Evolutionary conservation across 2,888 invertebrate genomes (phyloP), one percentile per base, ranked within the genome.

Genomic region (Aplocera efformata): DNA sequence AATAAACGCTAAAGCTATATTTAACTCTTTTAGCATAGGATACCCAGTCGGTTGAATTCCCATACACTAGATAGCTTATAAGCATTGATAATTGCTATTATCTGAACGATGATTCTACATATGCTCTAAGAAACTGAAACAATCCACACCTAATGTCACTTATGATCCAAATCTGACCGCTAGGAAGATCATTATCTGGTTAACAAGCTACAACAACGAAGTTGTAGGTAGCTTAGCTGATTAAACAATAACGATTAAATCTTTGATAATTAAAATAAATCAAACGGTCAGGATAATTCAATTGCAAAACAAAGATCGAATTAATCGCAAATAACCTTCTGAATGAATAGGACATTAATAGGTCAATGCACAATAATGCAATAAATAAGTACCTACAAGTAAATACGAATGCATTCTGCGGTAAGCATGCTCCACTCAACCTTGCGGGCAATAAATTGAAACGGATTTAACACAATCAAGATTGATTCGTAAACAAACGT

Each of bases 401-500:
- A 39, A 45, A 43, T 32, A 33, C 32, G 35, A 38, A 35, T 47
- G 51, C 50, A 36, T 38, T 46, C 41, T 38, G 36, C 27, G 32
- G 32, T 29, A 28, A 27, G 11, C 54, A 54, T 54, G 52, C 37
- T 31, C 33, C 21, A 42, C 35, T 31, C 33, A 48, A 35, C 54
- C 54, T 54, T 50, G 52, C 33, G 40, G 27, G 42, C 42, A 45
- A 39, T 32, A 33, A 47, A 47, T 42, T 31, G 43, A 48, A 48
- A 17, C 13, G 5, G 13, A 17, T 5, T 17, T 3, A 17, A 17
- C 5, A 17, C 13, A 17, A 17, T 17, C 13, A 17, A 2, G 60
- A 69, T 71, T 67, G 67, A 71, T 69, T 67, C 61, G 62, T 65
- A 72, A 75, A 63, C 62, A 70, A 61, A 51, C 52, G 22, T 49